Percentiles rank a stretch among this genome's conserved stretches.
Conservation (phyloP, 2,797 vertebrate genomes). For the Saxicola maurus region DNA sequence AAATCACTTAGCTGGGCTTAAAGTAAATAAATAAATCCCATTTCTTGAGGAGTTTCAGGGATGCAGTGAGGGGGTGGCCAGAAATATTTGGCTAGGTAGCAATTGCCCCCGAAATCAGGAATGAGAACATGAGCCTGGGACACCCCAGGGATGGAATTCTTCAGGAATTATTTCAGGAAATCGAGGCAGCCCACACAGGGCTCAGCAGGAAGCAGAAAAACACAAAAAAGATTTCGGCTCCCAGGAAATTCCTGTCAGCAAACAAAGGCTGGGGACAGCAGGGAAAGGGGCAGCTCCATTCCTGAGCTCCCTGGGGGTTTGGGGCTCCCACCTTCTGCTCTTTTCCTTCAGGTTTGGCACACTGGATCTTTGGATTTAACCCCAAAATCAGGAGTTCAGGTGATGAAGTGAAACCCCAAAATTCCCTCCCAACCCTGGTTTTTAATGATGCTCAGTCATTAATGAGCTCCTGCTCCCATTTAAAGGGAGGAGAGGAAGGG, state of each 20-base stretch:
- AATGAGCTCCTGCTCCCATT: background rate
- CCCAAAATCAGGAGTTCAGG: fast-evolving
- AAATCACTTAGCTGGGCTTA: background rate
- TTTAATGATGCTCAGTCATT: background rate
- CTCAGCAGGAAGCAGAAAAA: background rate
- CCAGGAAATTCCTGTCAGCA: background rate
- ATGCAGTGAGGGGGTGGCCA: background rate
- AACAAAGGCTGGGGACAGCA: fast-evolving
- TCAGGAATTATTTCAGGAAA: background rate
- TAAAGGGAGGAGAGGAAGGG: background rate
- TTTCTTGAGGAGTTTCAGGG: background rate
- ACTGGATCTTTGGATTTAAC: fast-evolving
- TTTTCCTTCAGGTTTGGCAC: background rate
- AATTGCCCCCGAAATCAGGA: background rate
- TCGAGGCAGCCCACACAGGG: background rate
- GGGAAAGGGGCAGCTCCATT: background rate
- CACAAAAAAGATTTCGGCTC: background rate
- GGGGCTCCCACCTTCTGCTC: fast-evolving
- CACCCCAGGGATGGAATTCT: background rate
- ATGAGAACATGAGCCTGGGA: fast-evolving
- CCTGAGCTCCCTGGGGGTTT: background rate
- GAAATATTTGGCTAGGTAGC: background rate
- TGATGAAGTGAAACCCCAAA: fast-evolving
- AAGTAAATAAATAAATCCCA: conserved; percentile 22
- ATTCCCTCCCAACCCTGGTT: background rate